Evolutionary conservation across 2,888 invertebrate genomes (phyloP), one percentile per base, ranked within the genome.

Genomic region (Apodemia zela): DNA sequence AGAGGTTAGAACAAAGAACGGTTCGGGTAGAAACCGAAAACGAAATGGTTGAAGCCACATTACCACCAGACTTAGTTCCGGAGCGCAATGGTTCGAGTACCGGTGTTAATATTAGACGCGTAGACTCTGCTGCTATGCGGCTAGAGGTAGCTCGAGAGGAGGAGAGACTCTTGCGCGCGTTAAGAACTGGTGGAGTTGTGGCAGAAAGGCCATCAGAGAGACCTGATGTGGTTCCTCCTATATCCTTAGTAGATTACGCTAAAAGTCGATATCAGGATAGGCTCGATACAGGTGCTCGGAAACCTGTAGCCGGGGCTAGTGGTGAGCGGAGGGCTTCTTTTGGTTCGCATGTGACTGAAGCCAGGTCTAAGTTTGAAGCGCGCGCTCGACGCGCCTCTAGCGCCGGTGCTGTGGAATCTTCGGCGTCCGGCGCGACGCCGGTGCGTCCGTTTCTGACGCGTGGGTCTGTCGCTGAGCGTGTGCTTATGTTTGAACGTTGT

Each of bases 391-490:
- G 90, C 13, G 84, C 90, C 10, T 87, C 89, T 5, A 93, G 77
- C 84, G 92, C 79, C 72, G 92, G 90, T 67, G 77, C 88, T 63
- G 74, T 77, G 17, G 89, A 87, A 66, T 70, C 85, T 3, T 80
- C 88, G 63, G 78, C 71, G 13, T 68, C 80, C 29, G 89, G 85
- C 49, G 77, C 81, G 33, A 78, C 85, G 61, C 96, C 97, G 7
- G 95, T 97, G 64, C 92, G 97, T 61, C 97, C 97, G 17, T 97
- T 97, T 85, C 92, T 97, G 63, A 97, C 97, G 54, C 94, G 97
- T 66, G 98, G 97, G 29, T 97, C 97, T 6, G 98, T 98, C 3
- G 97, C 97, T 29, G 98, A 98, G 80, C 92, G 97, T 60, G 97
- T 97, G 68, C 93, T 97, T 69, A 96, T 97, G 86, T 98, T 98